phyloP scores from a whole-genome alignment of 2,113 vertebrate species.

The Tympanuchus pallidicinctus region DNA sequence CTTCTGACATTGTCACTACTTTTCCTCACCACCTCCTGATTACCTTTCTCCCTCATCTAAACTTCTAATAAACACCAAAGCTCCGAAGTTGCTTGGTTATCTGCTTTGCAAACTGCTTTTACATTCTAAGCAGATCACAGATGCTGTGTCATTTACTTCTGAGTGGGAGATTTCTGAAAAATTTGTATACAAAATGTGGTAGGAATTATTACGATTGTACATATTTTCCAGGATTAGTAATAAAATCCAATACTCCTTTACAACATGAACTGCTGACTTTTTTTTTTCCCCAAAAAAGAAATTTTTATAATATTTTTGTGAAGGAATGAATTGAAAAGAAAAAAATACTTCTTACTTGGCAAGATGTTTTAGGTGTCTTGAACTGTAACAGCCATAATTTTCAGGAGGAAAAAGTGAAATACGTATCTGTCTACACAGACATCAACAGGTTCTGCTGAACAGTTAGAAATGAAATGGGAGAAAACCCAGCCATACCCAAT shows the following conservation, averaged over 20 bases:
- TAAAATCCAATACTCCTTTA: background rate
- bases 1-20: background rate
- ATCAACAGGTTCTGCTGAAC: background rate
- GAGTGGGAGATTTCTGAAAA: background rate
- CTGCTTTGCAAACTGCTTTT: background rate
- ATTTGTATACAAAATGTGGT: rapidly evolving
- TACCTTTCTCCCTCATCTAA: background rate
- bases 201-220: background rate
- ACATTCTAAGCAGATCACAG: background rate
- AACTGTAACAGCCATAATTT: background rate
- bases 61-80: background rate
- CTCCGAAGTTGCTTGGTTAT: background rate
- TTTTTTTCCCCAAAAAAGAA: background rate
- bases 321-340: background rate
- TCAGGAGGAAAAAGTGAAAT: background rate
- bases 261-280: background rate
- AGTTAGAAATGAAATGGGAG: background rate
- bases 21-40: background rate
- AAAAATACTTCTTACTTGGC: background rate
- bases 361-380: background rate
- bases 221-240: background rate
- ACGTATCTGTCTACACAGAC: background rate
- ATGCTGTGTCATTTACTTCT: background rate
- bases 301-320: background rate
- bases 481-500: background rate